These are phyloP conservation scores for Lydus trimaculatus DNA, from an alignment of 2,888 invertebrate species.

Conservation along the genomic window DNA sequence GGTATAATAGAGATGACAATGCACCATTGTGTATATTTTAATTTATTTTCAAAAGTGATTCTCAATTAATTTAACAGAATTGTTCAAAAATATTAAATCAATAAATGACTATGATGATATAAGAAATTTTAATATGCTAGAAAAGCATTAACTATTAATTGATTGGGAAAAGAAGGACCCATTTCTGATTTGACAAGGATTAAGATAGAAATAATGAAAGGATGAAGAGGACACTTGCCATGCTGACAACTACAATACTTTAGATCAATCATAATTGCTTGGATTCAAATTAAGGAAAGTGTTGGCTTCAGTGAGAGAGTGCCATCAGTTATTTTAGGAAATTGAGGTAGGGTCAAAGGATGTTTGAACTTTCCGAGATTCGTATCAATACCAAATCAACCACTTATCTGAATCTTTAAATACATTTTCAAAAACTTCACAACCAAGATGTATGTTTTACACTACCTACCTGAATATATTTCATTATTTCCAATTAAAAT, in stretches of 20 bases:
- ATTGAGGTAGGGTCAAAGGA: background rate
- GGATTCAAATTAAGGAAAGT: background rate
- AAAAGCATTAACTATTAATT: background rate
- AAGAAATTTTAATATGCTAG: background rate
- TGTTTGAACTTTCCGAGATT: background rate
- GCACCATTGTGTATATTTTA: background rate
- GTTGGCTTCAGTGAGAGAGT: background rate
- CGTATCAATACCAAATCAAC: background rate
- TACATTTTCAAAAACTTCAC: background rate
- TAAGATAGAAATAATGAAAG: background rate
- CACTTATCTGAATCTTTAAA: background rate
- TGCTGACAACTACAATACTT: constrained; percentile 6
- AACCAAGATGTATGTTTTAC: background rate
- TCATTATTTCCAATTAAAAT: constrained; percentile 28
- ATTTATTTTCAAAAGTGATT: background rate
- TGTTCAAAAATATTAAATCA: background rate
- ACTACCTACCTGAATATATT: background rate
- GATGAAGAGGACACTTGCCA: constrained; percentile 4
- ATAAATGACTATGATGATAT: background rate
- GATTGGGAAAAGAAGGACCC: background rate
- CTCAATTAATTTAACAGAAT: background rate
- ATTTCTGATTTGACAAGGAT: background rate
- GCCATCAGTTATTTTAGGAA: constrained; percentile 3
- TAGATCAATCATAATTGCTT: constrained; percentile 4
- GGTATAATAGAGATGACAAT: constrained; percentile 2